A percentile compares a stretch with the other conserved stretches of the same genome.
Evolutionary conservation across 2,797 vertebrate species (phyloP).

Genomic region (Podarcis lilfordi): DNA sequence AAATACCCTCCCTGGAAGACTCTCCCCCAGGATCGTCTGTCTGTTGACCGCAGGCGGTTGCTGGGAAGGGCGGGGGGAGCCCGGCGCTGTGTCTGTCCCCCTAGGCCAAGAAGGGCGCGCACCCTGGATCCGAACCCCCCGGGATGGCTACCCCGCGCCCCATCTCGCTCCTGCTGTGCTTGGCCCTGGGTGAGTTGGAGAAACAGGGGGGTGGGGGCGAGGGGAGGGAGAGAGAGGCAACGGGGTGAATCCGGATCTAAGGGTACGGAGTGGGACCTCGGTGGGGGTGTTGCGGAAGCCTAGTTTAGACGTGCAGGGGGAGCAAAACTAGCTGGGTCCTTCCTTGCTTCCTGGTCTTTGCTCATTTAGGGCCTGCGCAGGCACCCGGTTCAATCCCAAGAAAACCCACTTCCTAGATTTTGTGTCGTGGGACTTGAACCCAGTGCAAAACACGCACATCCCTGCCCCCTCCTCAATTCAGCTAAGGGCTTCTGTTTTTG

Average conservation of each 20-base stretch:
- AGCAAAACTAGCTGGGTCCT: background rate
- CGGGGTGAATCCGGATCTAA: background rate
- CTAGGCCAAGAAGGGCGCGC: background rate
- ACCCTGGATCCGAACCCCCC: background rate
- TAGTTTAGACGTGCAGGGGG: background rate
- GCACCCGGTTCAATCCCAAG: background rate
- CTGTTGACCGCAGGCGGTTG: slow-evolving; percentile 2
- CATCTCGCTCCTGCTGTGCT: background rate
- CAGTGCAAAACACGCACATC: too few relatives aligned
- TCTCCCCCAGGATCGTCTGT: slow-evolving; percentile 21
- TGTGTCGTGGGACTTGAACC: background rate
- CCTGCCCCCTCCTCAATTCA: background rate
- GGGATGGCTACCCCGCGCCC: slow-evolving; percentile 18
- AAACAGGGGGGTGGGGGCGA: rapidly evolving
- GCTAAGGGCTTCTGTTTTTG: background rate
- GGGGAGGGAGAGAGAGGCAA: background rate
- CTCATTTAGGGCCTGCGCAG: background rate
- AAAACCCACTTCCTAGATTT: background rate
- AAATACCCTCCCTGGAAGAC: slow-evolving; percentile 30
- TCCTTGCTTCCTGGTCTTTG: too few relatives aligned
- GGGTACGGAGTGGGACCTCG: background rate
- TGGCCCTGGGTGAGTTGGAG: slow-evolving; percentile 17
- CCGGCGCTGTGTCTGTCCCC: too few relatives aligned
- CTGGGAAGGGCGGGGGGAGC: background rate
- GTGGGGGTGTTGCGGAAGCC: background rate